Evolutionary conservation across 2,797 vertebrate genomes (phyloP).

Genomic region (Pteropus rufus): DNA sequence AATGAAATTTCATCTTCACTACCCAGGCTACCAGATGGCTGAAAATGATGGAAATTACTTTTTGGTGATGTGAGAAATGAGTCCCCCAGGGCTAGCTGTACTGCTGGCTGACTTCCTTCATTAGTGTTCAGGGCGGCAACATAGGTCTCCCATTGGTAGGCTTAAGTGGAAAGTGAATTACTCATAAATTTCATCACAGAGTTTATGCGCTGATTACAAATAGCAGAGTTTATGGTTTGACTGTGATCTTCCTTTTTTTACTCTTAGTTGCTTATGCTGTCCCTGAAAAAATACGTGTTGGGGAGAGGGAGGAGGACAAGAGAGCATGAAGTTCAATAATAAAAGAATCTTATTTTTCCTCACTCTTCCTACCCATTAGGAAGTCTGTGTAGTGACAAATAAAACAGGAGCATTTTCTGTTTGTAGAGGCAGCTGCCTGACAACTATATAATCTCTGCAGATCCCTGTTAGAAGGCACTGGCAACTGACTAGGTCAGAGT

Average conservation of each 20-base stretch:
- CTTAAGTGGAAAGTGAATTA: conserved; percentile 58
- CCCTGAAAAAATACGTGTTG: not conserved
- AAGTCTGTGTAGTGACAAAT: conserved; percentile 64
- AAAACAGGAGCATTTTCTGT: conserved; percentile 74
- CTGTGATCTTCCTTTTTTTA: not conserved
- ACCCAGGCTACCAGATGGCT: conserved; percentile 66
- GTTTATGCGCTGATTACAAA: conserved; percentile 50
- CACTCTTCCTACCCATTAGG: conserved; percentile 42
- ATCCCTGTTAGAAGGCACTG: not conserved
- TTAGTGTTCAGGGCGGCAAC: conserved; percentile 53
- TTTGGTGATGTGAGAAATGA: conserved; percentile 74
- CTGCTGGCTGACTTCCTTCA: conserved; percentile 49
- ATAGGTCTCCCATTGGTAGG: conserved; percentile 26
- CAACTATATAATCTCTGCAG: not conserved
- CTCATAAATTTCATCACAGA: conserved; percentile 60
- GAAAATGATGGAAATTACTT: conserved; percentile 69
- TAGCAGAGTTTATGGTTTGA: not conserved
- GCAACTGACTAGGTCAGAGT: not conserved
- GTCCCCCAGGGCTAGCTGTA: conserved; percentile 52
- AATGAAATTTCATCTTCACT: conserved; percentile 63
- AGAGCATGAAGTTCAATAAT: conserved; percentile 37
- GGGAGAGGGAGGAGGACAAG: not conserved
- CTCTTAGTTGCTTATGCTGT: not conserved
- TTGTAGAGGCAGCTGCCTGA: conserved; percentile 71
- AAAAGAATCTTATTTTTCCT: conserved; percentile 43